Base-by-base conservation (phyloP, 2,113 vertebrate species). In the Meleagris gallopavo region DNA sequence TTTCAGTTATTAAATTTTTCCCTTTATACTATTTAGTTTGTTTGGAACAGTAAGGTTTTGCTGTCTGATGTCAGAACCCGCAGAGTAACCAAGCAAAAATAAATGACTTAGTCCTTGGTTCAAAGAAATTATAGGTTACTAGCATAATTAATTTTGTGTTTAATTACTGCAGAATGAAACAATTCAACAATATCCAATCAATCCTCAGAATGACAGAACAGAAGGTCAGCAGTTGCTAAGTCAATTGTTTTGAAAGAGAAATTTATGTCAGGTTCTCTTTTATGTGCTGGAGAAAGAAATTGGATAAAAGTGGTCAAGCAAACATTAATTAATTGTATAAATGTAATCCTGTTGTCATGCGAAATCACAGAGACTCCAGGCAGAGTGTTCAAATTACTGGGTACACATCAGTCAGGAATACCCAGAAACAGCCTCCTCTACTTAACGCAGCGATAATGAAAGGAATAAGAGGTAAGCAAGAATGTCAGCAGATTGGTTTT, bases 121-220 rank as follows among this genome's bases (percentile, higher is more conserved):
- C 97, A 98, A 97, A 98, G 97, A 97, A 98, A 97, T 97, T 98
- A 98, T 98, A 97, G 97, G 97, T 98, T 97, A 98, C 98, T 90
- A 97, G 97, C 97, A 97, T 97, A 98, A 98, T 98, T 98, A 98
- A 98, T 98, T 98, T 98, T 98, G 98, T 98, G 97, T 98, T 98
- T 98, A 98, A 98, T 98, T 98, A 98, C 98, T 97, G 93, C 95
- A 97, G 98, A 98, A 98, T 98, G 98, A 98, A 98, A 98, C 97
- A 98, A 98, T 98, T 97, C 97, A 98, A 98, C 97, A 98, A 98
- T 98, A 98, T 97, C 97, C 97, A 97, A 98, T 98, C 97, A 97
- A 98, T 98, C 98, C 96, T 97, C 85, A 21, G 93, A 96, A 96
- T 97, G 98, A 97, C 97, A 98, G 98, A 98, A 97, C 97, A 98